These are phyloP conservation scores for Rousettus madagascariensis DNA, from an alignment of 2,797 vertebrate species.

Conservation along the genomic window DNA sequence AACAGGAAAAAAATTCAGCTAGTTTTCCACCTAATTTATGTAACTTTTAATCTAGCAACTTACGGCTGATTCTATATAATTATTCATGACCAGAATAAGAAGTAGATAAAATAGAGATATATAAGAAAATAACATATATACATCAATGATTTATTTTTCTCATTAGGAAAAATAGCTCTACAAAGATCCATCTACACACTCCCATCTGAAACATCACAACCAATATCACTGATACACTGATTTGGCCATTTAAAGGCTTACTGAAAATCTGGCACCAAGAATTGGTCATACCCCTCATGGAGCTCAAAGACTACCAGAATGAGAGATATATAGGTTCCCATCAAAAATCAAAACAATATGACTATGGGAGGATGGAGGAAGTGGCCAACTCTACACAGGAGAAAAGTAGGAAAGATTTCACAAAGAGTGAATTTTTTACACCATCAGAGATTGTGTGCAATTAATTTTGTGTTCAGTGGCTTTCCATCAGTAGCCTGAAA, in stretches of 20 bases:
- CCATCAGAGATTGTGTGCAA: not conserved
- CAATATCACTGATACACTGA: not conserved
- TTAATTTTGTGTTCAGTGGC: not conserved
- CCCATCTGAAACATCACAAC: not conserved
- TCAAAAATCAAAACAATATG: not conserved
- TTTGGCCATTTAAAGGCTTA: not conserved
- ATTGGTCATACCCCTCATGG: not conserved
- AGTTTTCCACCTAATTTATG: not conserved
- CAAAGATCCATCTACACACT: not conserved
- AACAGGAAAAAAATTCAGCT: not conserved
- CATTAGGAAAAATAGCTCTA: not conserved
- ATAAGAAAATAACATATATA: not conserved
- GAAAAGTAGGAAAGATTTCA: not conserved
- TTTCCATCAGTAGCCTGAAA: not conserved
- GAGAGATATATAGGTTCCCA: not conserved
- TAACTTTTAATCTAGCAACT: not conserved
- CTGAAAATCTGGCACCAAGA: not conserved
- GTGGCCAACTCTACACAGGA: not conserved
- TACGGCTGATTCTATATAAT: not conserved
- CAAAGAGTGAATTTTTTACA: not conserved
- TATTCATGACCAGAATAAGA: not conserved
- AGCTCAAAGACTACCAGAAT: not conserved
- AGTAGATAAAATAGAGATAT: not conserved
- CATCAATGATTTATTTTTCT: not conserved
- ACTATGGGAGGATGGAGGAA: not conserved